A percentile compares a stretch with the other conserved stretches of the same genome.
Conservation (phyloP, 2,797 vertebrate genomes). For the Xenopus petersii region DNA sequence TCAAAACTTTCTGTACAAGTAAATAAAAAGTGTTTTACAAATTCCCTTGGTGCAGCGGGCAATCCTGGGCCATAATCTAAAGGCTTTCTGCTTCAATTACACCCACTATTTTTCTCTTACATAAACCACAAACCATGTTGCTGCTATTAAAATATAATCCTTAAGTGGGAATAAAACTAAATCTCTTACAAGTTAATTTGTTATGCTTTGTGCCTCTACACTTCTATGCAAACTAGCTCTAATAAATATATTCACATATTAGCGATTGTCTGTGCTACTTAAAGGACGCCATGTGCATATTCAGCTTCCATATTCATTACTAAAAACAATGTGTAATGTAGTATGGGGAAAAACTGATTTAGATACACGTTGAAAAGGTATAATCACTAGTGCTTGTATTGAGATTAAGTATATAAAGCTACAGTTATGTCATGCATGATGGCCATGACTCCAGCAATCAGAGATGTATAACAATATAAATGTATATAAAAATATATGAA, state of each 20-base stretch:
- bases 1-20: constrained; percentile 18
- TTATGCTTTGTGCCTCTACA: constrained; percentile 12
- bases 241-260: background rate
- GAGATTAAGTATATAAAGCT: too few relatives aligned
- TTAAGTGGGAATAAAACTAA: constrained; percentile 32
- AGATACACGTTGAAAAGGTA: too few relatives aligned
- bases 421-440: too few relatives aligned
- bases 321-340: too few relatives aligned
- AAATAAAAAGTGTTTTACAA: constrained; percentile 29
- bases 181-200: constrained; percentile 23
- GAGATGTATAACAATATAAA: too few relatives aligned
- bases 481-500: too few relatives aligned
- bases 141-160: constrained; percentile 2
- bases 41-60: constrained; percentile 28
- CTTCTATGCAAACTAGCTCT: constrained; percentile 8
- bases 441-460: too few relatives aligned
- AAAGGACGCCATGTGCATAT: too few relatives aligned
- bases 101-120: constrained; percentile 11
- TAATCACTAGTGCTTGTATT: too few relatives aligned
- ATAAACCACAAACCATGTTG: constrained; percentile 33
- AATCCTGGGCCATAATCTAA: constrained; percentile 19
- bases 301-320: too few relatives aligned
- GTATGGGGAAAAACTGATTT: too few relatives aligned
- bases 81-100: constrained; percentile 33
- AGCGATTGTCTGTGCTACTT: too few relatives aligned